These are phyloP conservation scores for Heterocephalus glaber DNA, from an alignment of 2,113 vertebrate species.

Conservation along the genomic window DNA sequence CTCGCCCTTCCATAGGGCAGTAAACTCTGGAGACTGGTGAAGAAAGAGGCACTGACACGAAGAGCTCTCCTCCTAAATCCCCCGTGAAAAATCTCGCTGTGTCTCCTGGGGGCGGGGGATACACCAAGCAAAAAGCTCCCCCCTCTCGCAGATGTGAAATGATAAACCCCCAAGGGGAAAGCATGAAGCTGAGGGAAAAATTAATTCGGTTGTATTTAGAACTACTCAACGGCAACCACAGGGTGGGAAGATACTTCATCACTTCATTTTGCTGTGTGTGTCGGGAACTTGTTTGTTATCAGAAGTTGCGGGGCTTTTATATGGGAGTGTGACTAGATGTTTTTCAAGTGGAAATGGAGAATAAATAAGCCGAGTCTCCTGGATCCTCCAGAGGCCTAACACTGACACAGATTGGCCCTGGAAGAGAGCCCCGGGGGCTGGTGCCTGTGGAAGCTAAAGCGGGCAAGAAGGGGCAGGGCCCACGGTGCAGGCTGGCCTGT, in stretches of 20 bases:
- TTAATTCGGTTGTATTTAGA: not conserved
- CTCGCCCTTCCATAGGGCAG: not conserved
- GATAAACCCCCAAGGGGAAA: not conserved
- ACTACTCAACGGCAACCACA: not conserved
- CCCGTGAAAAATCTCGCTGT: not conserved
- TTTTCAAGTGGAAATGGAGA: constrained; percentile 24
- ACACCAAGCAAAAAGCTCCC: no score
- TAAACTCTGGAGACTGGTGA: not conserved
- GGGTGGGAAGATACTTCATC: not conserved
- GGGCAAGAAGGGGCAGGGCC: not conserved
- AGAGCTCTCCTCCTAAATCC: not conserved
- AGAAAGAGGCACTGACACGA: not conserved
- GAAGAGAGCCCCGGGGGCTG: not conserved
- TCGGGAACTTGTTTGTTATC: constrained; percentile 3
- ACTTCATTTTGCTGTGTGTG: not conserved
- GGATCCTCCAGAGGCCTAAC: not conserved
- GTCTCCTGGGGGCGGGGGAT: not conserved
- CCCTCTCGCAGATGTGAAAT: not conserved
- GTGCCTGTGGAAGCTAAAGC: not conserved
- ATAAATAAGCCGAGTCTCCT: not conserved
- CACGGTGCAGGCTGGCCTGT: fast-evolving
- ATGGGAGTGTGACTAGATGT: not conserved
- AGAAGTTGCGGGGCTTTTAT: constrained; percentile 4
- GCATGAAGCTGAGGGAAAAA: not conserved
- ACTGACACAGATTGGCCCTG: not conserved